Conservation (phyloP, 2,797 vertebrate genomes). For the Lagothrix lagotricha region DNA sequence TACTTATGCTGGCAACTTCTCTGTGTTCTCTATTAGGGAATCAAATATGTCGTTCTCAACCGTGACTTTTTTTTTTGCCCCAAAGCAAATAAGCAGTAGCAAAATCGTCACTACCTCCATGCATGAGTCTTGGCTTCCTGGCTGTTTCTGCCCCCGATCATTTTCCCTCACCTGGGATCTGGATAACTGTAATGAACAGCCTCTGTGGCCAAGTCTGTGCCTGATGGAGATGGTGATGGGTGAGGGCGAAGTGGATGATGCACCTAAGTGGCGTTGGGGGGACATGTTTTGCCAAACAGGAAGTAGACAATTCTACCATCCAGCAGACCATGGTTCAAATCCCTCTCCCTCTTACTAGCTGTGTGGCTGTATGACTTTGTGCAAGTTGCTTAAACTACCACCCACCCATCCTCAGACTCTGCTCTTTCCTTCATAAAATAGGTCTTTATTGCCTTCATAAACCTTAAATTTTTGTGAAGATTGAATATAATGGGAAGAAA, state of each 20-base stretch:
- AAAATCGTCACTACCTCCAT: not conserved
- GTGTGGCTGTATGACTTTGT: not conserved
- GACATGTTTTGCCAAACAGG: not conserved
- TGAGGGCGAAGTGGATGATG: not conserved
- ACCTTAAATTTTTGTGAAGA: slow-evolving; percentile 9
- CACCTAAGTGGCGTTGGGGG: not conserved
- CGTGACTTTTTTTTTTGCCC: not conserved
- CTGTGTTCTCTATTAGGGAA: not conserved
- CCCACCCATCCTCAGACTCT: not conserved
- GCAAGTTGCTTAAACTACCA: not conserved
- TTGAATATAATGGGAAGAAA: slow-evolving; percentile 30
- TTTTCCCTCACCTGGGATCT: not conserved
- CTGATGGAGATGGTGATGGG: not conserved
- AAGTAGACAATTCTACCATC: not conserved
- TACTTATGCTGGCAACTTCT: not conserved
- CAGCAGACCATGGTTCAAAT: not conserved
- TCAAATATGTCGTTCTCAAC: not conserved
- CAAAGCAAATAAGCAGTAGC: not conserved
- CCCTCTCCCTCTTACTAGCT: not conserved
- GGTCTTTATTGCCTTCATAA: not conserved
- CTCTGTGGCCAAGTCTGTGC: not conserved
- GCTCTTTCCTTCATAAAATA: not conserved
- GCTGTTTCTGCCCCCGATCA: not conserved
- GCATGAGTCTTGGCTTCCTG: not conserved
- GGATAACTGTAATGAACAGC: not conserved